A percentile compares a stretch with the other conserved stretches of the same genome.
phyloP scores from a whole-genome alignment of 2,113 vertebrate species.

The Melanocharis versteri region DNA sequence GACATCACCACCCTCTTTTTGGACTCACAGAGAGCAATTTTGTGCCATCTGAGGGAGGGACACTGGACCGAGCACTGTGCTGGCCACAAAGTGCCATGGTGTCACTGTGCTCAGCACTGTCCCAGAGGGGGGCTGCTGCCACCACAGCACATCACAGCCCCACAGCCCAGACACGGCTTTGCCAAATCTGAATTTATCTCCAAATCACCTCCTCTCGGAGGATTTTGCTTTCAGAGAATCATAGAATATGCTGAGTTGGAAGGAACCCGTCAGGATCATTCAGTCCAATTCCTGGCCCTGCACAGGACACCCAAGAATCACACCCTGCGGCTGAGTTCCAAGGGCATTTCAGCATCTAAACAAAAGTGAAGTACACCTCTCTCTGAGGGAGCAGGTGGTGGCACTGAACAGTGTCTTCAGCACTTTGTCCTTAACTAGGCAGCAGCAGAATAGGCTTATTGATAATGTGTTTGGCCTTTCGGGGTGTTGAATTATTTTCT shows the following conservation, averaged over 20 bases:
- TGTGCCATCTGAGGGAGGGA: not conserved
- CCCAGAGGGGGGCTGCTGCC: not conserved
- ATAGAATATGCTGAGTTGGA: not conserved
- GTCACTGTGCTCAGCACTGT: not conserved
- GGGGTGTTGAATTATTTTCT: not conserved
- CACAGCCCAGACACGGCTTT: not conserved
- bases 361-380: not conserved
- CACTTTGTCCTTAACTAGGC: not conserved
- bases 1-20: not conserved
- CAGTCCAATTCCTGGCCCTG: not conserved
- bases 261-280: not conserved
- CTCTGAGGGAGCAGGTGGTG: not conserved
- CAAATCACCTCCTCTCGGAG: not conserved
- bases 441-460: not conserved
- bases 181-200: not conserved
- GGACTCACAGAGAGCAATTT: not conserved
- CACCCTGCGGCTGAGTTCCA: not conserved
- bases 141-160: not conserved
- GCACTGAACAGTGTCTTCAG: not conserved
- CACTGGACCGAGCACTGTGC: rapidly evolving
- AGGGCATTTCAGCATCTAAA: not conserved
- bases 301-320: not conserved
- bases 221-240: not conserved
- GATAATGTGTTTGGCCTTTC: not conserved
- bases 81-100: rapidly evolving